Evolutionary conservation across 2,888 invertebrate species (phyloP), one percentile per base, ranked within the genome.

Genomic region (Limulus polyphemus): DNA sequence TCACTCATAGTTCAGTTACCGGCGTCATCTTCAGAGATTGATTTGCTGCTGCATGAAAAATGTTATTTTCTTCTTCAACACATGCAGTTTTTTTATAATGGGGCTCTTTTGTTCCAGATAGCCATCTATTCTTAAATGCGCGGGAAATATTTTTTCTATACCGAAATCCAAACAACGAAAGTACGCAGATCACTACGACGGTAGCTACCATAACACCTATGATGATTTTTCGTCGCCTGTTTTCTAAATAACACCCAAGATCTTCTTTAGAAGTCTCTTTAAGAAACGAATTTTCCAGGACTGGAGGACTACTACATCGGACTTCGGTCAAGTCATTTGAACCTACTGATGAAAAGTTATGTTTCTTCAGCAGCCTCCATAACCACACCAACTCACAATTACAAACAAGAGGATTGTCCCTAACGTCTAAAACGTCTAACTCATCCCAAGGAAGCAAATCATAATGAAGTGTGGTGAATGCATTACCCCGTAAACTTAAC

Each of bases 301-400:
- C 1, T 32, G 7, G 7, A 32, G 32, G 32, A 32, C 32, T 32
- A 32, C 32, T 32, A 2, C 32, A 32, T 32, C 7, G 32, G 32
- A 32, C 32, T 32, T 32, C 32, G 32, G 32, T 32, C 32, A 32
- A 7, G 32, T 32, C 32, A 7, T 32, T 32, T 32, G 32, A 5
- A 3, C 5, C 32, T 32, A 1, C 1, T 32, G 32, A 32, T 32
- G 32, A 32, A 32, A 32, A 3, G 7, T 32, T 32, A 32, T 32
- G 7, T 32, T 32, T 32, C 7, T 32, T 32, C 32, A 32, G 32
- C 32, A 32, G 32, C 32, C 7, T 32, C 32, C 32, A 32, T 14
- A 91, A 78, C 91, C 91, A 91, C 65, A 87, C 80, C 63, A 91
- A 77, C 56, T 90, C 89, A 74, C 91, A 91, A 77, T 91, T 91